These are phyloP conservation scores for Bryconaethiops microstoma DNA, from an alignment of 2,797 vertebrate genomes.

Conservation along the genomic window DNA sequence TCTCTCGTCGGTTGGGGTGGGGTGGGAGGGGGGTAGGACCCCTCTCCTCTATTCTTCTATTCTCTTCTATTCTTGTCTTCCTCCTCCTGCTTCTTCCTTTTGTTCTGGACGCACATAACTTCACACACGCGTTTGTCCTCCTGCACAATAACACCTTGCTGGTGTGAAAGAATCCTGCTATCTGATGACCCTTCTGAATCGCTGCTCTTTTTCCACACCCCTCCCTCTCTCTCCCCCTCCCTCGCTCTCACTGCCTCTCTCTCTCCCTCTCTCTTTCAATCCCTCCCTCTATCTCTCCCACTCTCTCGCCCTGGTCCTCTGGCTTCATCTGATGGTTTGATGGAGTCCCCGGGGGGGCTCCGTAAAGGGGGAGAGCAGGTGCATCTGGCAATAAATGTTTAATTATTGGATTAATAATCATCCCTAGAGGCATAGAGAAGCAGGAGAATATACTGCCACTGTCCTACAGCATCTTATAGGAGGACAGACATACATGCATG, in stretches of 20 bases:
- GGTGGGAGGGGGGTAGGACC: conserved; percentile 43
- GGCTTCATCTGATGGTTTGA: conserved; percentile 67
- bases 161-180: conserved; percentile 79
- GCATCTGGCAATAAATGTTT: conserved; percentile 89
- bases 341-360: conserved; percentile 75
- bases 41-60: conserved; percentile 60
- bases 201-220: conserved; percentile 75
- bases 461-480: conserved; percentile 49
- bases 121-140: conserved; percentile 76
- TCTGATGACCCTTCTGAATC: conserved; percentile 80
- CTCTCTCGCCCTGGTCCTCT: conserved; percentile 54
- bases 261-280: conserved; percentile 56
- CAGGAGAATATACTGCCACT: conserved; percentile 66
- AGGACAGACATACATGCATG: conserved; percentile 42
- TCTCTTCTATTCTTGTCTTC: conserved; percentile 61
- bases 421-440: conserved; percentile 74
- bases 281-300: conserved; percentile 49
- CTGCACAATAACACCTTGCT: conserved; percentile 68
- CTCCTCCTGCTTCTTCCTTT: conserved; percentile 69
- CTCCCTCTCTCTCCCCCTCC: conserved; percentile 77
- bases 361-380: conserved; percentile 81
- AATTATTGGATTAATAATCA: conserved; percentile 93
- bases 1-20: conserved; percentile 44
- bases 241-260: conserved; percentile 56
- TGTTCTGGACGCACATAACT: conserved; percentile 84